Base-by-base conservation (phyloP, 2,113 vertebrate species). In the Hemibagrus wyckioides region DNA sequence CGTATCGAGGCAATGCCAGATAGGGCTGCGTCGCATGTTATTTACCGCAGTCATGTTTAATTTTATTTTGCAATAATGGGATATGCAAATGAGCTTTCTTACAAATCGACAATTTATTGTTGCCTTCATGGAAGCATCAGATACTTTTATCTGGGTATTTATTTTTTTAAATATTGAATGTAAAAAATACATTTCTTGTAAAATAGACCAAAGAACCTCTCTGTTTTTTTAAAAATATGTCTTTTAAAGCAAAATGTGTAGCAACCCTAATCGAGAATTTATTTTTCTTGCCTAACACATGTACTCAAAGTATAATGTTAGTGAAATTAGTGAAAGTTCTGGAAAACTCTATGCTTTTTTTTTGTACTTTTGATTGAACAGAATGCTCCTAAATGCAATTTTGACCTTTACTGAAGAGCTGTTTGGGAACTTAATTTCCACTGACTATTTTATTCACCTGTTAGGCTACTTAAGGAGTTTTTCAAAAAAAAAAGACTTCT, bases 301-400 rank as follows among this genome's bases (percentile, higher is more conserved):
- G 50, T 54, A 36, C 33, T 50, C 15, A n/a, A 69, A 71, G n/a
- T 50, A 82, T 30, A 39, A 79, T 28, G 69, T 48, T 48, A 5
- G n/a, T n/a, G 41, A 84, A 86, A 87, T 67, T 25, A 63, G 39
- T 71, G 71, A 85, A 76, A 80, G 81, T 82, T 84, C 79, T 39
- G 36, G 57, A 67, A n/a, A 82, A 82, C 14, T 33, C 8, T 2
- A 7, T 48, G 8, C 30, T 52, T 52, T 52, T 48, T 76, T 52
- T 48, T 76, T 77, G 17, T 50, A n/a, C 75, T 84, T 86, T 13
- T 33, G 33, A 52, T 59, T 63, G 48, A 56, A 17, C 67, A 50
- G 50, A 59, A 77, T 36, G 57, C 76, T 81, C 50, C 44, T 6
- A 81, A 73, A 44, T 44, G 54, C 41, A n/a, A n/a, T 85, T 85